A percentile compares a stretch with the other conserved stretches of the same genome.
phyloP scores from a whole-genome alignment of 2,888 invertebrate genomes.

The Hirtodrosophila duncani region DNA sequence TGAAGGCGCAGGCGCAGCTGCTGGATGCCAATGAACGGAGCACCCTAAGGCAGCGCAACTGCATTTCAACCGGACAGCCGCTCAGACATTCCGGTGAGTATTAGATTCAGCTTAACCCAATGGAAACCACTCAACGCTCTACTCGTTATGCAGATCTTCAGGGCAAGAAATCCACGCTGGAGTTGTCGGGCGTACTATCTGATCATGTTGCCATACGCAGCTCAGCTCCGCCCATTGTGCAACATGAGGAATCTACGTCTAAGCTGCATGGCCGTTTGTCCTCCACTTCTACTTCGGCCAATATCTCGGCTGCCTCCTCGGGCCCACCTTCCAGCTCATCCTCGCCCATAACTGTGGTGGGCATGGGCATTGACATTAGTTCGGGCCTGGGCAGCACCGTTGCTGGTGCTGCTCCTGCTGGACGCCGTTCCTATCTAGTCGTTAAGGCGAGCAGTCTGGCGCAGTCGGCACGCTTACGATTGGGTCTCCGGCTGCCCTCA shows the following conservation, averaged over 20 bases:
- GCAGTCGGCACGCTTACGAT: conserved; percentile 40
- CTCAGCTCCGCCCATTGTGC: conserved; percentile 55
- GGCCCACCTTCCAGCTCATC: conserved; percentile 39
- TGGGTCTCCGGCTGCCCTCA: conserved; percentile 62
- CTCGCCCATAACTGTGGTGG: conserved; percentile 54
- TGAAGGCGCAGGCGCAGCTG: background rate
- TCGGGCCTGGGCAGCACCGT: background rate
- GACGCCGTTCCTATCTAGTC: too few species aligned
- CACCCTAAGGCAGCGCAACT: conserved; percentile 27
- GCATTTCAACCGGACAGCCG: conserved; percentile 24
- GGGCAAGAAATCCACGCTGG: conserved; percentile 7
- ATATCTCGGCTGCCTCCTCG: conserved; percentile 23
- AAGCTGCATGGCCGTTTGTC: background rate
- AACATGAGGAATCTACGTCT: conserved; percentile 30
- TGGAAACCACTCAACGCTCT: background rate
- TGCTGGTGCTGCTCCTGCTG: too few species aligned
- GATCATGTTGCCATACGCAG: conserved; percentile 37
- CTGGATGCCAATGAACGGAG: background rate
- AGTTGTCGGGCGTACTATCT: conserved; percentile 10
- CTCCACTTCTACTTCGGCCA: conserved; percentile 41
- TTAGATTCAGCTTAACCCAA: background rate
- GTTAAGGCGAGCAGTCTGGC: too few species aligned
- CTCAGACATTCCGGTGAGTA: conserved; percentile 60
- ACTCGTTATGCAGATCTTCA: conserved; percentile 37
- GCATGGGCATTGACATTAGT: background rate